Percentiles rank a stretch among this genome's conserved stretches.
Conservation (phyloP, 35 echinoderm and acorn worm species). For the Apostichopus californicus region DNA sequence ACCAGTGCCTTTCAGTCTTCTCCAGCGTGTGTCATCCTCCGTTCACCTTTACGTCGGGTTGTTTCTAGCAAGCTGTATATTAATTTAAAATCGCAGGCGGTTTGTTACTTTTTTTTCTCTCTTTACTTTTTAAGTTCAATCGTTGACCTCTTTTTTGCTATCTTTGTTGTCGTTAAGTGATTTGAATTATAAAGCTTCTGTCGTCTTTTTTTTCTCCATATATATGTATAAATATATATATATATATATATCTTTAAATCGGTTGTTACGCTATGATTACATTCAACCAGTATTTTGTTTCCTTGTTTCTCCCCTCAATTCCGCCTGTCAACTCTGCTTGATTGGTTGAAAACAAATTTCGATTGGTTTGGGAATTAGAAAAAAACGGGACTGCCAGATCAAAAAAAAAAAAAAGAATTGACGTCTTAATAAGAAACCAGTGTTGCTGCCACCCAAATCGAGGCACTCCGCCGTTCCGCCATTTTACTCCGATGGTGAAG, state of each 20-base stretch:
- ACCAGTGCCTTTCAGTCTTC: too few relatives aligned
- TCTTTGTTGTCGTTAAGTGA: not conserved
- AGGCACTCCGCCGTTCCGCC: conserved; percentile 38
- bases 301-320: conserved; percentile 38
- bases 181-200: not conserved
- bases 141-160: not conserved
- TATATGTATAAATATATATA: too few relatives aligned
- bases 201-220: not conserved
- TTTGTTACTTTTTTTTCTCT: too few relatives aligned
- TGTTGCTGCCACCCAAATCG: conserved; percentile 46
- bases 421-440: conserved; percentile 45
- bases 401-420: conserved; percentile 3
- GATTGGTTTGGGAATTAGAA: conserved; percentile 45
- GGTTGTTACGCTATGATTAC: conserved; percentile 31
- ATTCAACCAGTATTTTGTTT: conserved; percentile 35
- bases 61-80: too few relatives aligned
- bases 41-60: too few relatives aligned
- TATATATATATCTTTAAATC: conserved; percentile 29
- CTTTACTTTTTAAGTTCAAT: not conserved
- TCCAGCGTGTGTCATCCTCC: too few relatives aligned
- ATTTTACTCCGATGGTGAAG: conserved; percentile 37
- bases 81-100: too few relatives aligned
- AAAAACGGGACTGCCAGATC: not conserved
- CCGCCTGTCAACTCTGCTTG: conserved; percentile 43
- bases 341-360: conserved; percentile 46